Evolutionary conservation across 2,888 invertebrate genomes (phyloP).

Genomic region (Pristionchus entomophagus): DNA sequence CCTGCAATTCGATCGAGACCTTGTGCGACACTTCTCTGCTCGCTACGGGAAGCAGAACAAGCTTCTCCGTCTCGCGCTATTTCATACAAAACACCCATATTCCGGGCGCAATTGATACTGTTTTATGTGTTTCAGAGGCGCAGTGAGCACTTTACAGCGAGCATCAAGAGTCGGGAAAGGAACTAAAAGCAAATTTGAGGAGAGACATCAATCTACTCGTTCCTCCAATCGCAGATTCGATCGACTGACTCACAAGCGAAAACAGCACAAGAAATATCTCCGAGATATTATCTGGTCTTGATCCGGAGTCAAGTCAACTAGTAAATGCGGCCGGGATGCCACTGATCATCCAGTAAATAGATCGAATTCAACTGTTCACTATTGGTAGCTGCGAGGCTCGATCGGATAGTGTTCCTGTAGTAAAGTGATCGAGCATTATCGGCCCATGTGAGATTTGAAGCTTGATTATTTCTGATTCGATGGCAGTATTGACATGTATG

Average conservation of each 20-base stretch:
- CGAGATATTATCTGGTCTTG: neutral
- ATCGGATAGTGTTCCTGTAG: too few relatives aligned
- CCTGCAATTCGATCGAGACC: neutral
- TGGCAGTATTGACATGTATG: too few relatives aligned
- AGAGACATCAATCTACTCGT: slow-evolving; percentile 29
- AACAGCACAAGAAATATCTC: neutral
- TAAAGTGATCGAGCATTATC: too few relatives aligned
- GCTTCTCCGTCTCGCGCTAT: neutral
- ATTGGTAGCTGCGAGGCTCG: too few relatives aligned
- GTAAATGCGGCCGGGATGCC: too few relatives aligned
- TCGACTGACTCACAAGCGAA: neutral
- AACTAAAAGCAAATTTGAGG: neutral
- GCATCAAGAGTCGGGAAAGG: too few relatives aligned
- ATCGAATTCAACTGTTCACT: too few relatives aligned
- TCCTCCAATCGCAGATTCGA: neutral
- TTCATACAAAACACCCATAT: neutral
- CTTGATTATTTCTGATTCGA: too few relatives aligned
- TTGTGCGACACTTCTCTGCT: neutral
- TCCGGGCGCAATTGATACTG: neutral
- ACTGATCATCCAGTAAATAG: too few relatives aligned
- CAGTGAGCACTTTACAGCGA: too few relatives aligned
- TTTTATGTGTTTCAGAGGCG: neutral
- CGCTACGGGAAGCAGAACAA: neutral
- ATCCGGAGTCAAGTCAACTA: neutral
- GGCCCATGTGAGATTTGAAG: too few relatives aligned